These are phyloP conservation scores for Acanthosepion lycidas DNA, from an alignment of 2,888 invertebrate genomes.

Conservation along the genomic window DNA sequence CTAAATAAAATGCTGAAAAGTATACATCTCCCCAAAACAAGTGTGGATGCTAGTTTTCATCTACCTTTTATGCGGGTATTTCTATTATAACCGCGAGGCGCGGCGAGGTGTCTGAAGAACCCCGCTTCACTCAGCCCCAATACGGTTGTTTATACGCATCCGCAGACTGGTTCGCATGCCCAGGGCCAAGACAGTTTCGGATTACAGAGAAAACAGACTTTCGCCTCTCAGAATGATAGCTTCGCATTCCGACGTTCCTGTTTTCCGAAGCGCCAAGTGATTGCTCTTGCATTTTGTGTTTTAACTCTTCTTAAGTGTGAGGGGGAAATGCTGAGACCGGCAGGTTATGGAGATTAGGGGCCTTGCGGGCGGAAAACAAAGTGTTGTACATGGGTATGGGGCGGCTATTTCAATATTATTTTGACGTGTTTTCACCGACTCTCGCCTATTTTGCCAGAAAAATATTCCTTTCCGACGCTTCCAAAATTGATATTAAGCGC, in stretches of 20 bases:
- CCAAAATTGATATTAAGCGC: neutral
- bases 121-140: neutral
- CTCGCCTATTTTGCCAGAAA: neutral
- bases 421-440: neutral
- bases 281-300: neutral
- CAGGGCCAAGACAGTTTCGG: neutral
- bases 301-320: neutral
- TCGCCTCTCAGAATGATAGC: neutral
- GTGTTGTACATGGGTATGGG: neutral
- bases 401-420: neutral
- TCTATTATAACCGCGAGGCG: no score
- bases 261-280: neutral
- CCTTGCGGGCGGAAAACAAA: neutral
- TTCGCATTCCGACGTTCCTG: neutral
- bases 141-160: neutral
- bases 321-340: neutral
- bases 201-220: neutral
- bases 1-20: no score
- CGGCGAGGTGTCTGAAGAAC: neutral
- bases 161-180: neutral
- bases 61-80: no score
- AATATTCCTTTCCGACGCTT: neutral
- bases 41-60: no score
- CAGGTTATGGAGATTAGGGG: neutral
- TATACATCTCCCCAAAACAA: no score